A percentile compares a stretch with the other conserved stretches of the same genome.
These are phyloP conservation scores for Anguilla marmorata DNA, from an alignment of 2,797 vertebrate species.

Conservation along the genomic window DNA sequence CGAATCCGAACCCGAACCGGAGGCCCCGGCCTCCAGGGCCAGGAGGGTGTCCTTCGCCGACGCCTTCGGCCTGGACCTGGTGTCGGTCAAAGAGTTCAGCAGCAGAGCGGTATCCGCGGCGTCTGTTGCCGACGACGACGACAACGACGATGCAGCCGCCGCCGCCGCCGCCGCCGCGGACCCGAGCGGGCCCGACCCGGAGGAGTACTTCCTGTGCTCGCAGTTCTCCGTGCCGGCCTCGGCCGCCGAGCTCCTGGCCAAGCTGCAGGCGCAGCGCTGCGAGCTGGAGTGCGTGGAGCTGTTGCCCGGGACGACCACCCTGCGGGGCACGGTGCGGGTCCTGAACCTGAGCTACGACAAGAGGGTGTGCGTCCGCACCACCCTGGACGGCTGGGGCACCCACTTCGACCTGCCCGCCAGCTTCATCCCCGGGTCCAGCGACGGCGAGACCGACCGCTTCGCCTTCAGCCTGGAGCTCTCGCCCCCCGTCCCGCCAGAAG, in stretches of 20 bases:
- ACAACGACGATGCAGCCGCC: conserved; percentile 20
- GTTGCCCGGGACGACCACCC: conserved; percentile 76
- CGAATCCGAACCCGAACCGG: conserved; percentile 63
- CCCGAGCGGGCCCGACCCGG: conserved; percentile 62
- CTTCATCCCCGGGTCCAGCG: conserved; percentile 81
- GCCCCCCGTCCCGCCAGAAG: conserved; percentile 80
- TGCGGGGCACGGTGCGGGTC: conserved; percentile 86
- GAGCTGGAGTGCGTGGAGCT: conserved; percentile 79
- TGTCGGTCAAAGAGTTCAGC: conserved; percentile 90
- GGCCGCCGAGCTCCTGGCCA: conserved; percentile 72
- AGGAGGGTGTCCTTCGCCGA: conserved; percentile 96
- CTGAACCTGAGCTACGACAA: conserved; percentile 90
- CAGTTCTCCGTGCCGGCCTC: conserved; percentile 75
- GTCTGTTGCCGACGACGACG: not conserved
- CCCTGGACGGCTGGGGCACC: conserved; percentile 85
- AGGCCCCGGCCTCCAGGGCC: conserved; percentile 54
- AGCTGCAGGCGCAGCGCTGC: conserved; percentile 80
- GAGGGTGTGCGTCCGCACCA: conserved; percentile 82
- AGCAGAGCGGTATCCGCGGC: conserved; percentile 73
- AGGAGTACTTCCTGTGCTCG: conserved; percentile 77
- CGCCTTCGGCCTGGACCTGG: conserved; percentile 85
- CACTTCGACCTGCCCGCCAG: conserved; percentile 90
- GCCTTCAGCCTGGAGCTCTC: conserved; percentile 86
- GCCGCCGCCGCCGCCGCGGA: conserved; percentile 55
- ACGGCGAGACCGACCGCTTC: conserved; percentile 84